phyloP scores from a whole-genome alignment of 2,113 vertebrate genomes.

The Hemibagrus wyckioides region DNA sequence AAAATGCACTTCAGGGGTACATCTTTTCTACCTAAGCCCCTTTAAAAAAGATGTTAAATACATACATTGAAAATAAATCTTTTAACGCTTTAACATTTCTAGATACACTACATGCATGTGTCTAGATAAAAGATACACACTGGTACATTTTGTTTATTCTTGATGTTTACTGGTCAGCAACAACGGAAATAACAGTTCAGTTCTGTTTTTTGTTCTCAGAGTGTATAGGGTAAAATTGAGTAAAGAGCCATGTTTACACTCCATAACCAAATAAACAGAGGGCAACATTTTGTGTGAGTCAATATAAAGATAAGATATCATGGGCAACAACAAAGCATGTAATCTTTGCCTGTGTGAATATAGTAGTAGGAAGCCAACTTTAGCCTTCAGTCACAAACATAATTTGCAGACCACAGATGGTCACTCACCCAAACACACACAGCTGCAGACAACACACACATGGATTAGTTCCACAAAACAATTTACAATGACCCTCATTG shows the following conservation, averaged over 20 bases:
- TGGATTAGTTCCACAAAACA: background rate
- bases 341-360: background rate
- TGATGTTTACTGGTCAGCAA: no score
- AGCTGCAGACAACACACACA: background rate
- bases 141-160: background rate
- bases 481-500: background rate
- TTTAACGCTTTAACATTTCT: background rate
- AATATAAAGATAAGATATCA: background rate
- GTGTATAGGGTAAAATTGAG: background rate
- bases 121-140: background rate
- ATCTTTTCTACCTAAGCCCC: background rate
- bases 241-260: background rate
- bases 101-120: background rate
- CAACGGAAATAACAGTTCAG: no score
- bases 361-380: background rate
- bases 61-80: background rate
- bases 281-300: background rate
- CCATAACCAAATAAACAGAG: background rate
- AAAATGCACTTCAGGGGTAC: background rate
- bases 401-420: constrained; percentile 15
- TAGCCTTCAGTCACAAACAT: background rate
- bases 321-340: background rate
- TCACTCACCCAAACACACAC: background rate
- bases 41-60: background rate
- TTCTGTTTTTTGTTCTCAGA: background rate